Base-by-base conservation (phyloP, 1,140 invertebrate species). In the Littorina saxatilis region DNA sequence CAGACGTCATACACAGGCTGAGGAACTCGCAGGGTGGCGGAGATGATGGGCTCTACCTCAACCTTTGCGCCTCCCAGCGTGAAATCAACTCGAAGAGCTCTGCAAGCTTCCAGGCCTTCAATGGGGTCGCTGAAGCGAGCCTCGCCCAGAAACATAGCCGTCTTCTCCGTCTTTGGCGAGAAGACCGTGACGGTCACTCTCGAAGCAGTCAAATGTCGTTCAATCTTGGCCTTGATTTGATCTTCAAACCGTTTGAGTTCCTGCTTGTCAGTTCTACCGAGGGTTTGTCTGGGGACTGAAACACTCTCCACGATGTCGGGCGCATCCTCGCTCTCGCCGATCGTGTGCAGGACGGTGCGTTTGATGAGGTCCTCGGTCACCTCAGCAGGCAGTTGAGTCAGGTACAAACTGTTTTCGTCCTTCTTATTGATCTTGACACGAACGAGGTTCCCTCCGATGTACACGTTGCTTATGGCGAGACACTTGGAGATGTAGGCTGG, bases 51-150 rank as follows among this genome's bases (percentile, higher is more conserved):
- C 35, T 50, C 79, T 35, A 87, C 82, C 2, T 82, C 32, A 7
- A 87, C 83, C 11, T 35, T 55, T 82, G 77, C n/a, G n/a, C n/a
- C n/a, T n/a, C n/a, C 68, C 52, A 75, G 66, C 81, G n/a, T 79
- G 29, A 84, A 29, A 1, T 23, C 35, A 47, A 58, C 50, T 47
- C 68, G 47, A 17, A 85, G 70, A 17, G 23, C 47, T 15, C 47
- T 37, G 27, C 79, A 88, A 4, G 83, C 86, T 32, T 40, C 75
- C 27, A 84, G 43, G 2, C 86, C 87, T 66, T 84, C 81, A 32
- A 85, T 73, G 23, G 84, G 78, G 23, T 88, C 82, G 2, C 74
- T 80, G 77, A 88, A 89, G 4, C 63, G 72, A 13, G 85, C 86
- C 47, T 82, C 84, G 1, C 83, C 88, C 23, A 68, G 0, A 35